Evolutionary conservation across 2,888 invertebrate species (phyloP).

Genomic region (Dioctria rufipes): DNA sequence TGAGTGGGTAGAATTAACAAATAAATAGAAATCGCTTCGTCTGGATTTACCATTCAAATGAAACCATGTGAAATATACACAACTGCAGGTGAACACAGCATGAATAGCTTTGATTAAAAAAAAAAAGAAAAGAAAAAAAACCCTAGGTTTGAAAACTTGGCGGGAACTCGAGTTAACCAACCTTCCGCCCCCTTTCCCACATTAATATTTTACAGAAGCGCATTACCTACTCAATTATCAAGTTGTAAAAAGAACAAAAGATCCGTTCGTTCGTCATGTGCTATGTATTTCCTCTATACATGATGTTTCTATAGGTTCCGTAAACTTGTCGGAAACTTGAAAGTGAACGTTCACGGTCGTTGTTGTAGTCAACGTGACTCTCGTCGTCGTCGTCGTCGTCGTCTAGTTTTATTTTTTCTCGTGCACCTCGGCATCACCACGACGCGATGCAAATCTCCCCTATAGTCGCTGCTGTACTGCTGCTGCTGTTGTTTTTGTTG

Average conservation of each 20-base stretch:
- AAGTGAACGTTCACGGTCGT: slow-evolving; percentile 13
- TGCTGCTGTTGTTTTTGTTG: neutral
- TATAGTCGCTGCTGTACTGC: neutral
- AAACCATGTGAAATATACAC: no score
- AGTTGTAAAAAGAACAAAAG: slow-evolving; percentile 26
- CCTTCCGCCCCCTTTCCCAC: neutral
- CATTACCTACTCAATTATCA: slow-evolving; percentile 26
- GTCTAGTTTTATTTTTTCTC: slow-evolving; percentile 26
- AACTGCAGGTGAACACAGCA: no score
- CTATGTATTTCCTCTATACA: neutral
- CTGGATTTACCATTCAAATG: no score
- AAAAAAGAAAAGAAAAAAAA: no score
- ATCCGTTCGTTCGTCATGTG: neutral
- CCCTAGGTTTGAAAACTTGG: no score
- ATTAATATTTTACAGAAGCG: slow-evolving; percentile 2
- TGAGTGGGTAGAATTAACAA: no score
- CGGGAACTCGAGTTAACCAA: no score
- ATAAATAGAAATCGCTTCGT: no score
- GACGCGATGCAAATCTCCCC: slow-evolving; percentile 28
- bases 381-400: slow-evolving; percentile 3
- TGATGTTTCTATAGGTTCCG: neutral
- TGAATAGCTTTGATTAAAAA: no score
- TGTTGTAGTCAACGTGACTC: neutral
- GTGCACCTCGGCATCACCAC: neutral
- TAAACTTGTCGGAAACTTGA: slow-evolving; percentile 25